phyloP scores from a whole-genome alignment of 2,797 vertebrate species.

The Euphonia xanthogaster region DNA sequence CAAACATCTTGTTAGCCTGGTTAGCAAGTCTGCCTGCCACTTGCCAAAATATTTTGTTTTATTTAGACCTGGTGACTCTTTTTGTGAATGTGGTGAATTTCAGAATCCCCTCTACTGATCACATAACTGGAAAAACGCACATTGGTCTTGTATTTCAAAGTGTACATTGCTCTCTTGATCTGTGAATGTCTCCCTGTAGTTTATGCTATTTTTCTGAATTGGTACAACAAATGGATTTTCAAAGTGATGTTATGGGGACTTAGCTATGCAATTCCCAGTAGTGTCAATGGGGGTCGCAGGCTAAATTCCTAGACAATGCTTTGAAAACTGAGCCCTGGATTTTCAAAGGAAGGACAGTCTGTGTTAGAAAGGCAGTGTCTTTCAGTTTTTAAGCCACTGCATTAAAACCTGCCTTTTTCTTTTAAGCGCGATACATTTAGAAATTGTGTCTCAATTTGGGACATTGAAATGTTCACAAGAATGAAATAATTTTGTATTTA shows the following conservation, averaged over 20 bases:
- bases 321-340: conserved; percentile 58
- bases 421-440: background rate
- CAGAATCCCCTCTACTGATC: conserved; percentile 8
- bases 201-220: conserved; percentile 15
- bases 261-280: conserved; percentile 62
- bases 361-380: conserved; percentile 20
- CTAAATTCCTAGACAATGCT: conserved; percentile 54
- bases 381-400: conserved; percentile 27
- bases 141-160: conserved; percentile 42
- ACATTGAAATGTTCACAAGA: background rate
- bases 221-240: conserved; percentile 47
- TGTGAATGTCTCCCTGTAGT: conserved; percentile 1
- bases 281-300: conserved; percentile 65
- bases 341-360: conserved; percentile 44
- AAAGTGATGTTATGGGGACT: conserved; percentile 40
- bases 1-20: conserved; percentile 44
- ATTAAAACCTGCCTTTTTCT: background rate
- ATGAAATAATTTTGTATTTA: background rate
- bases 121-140: conserved; percentile 35
- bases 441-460: background rate
- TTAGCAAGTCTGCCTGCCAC: conserved; percentile 56
- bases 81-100: conserved; percentile 36
- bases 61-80: conserved; percentile 53
- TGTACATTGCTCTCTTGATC: conserved; percentile 41
- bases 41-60: conserved; percentile 67